Conservation (phyloP, 1,140 invertebrate genomes). For the Physella acuta region DNA sequence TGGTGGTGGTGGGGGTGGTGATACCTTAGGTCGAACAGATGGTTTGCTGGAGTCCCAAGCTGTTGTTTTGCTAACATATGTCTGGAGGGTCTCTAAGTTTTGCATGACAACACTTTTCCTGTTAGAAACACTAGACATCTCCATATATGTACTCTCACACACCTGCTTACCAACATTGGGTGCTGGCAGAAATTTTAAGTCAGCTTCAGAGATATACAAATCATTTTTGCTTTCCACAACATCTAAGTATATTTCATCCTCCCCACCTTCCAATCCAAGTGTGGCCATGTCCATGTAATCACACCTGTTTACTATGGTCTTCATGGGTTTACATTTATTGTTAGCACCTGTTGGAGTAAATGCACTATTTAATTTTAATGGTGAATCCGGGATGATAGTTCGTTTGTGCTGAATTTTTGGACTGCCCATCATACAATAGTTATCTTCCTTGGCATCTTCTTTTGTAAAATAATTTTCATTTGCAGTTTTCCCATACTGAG, state of each 20-base stretch:
- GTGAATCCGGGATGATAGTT: background rate
- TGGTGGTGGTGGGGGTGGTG: background rate
- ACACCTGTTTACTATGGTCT: conserved; percentile 17
- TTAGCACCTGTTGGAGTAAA: conserved; percentile 16
- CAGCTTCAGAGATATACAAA: conserved; percentile 26
- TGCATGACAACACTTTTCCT: conserved; percentile 33
- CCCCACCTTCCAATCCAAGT: background rate
- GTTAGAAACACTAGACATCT: conserved; percentile 29
- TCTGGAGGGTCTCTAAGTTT: conserved; percentile 35
- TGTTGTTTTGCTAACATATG: conserved; percentile 29
- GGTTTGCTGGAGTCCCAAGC: conserved; percentile 6
- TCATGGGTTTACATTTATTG: background rate
- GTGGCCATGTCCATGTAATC: conserved; percentile 46
- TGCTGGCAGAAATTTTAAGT: background rate
- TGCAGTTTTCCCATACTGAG: conserved; percentile 3
- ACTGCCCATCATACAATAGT: conserved; percentile 47
- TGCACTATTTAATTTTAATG: conserved; percentile 1
- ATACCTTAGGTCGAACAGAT: background rate
- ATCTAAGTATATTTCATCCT: conserved; percentile 28
- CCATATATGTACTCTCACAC: conserved; percentile 38
- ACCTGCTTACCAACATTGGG: background rate
- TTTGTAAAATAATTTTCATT: too few species aligned
- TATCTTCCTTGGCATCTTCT: conserved; percentile 28
- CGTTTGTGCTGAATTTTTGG: conserved; percentile 28
- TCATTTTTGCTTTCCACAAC: conserved; percentile 13